Percentiles rank a stretch among this genome's conserved stretches.
These are phyloP conservation scores for Muscina levida DNA, from an alignment of 2,888 invertebrate genomes.

Conservation along the genomic window DNA sequence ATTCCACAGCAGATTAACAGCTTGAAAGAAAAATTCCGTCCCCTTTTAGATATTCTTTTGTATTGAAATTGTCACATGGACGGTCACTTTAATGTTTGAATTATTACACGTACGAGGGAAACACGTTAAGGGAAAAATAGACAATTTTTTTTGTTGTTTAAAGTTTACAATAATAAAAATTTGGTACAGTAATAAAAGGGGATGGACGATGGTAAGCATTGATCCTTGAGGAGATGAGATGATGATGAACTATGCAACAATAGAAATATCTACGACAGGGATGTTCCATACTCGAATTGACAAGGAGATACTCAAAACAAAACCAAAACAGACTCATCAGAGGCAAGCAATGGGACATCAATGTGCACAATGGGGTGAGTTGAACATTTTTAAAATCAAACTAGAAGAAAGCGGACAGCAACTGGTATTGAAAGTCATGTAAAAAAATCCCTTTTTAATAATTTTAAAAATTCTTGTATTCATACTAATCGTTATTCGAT, in stretches of 20 bases:
- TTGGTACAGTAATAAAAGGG: conserved; percentile 22
- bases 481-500: no score
- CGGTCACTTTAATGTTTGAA: conserved; percentile 78
- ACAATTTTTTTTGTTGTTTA: conserved; percentile 43
- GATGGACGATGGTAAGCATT: conserved; percentile 23
- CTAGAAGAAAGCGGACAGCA: no score
- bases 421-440: no score
- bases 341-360: background rate
- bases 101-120: conserved; percentile 73
- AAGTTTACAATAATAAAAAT: conserved; percentile 52
- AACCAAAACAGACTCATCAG: conserved; percentile 10
- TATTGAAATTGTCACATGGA: conserved; percentile 77
- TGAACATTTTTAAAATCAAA: no score
- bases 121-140: no score
- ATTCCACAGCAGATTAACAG: conserved; percentile 32
- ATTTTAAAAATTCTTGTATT: no score
- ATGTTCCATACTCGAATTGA: conserved; percentile 40
- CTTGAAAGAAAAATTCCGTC: conserved; percentile 27
- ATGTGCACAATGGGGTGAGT: background rate
- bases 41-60: conserved; percentile 67
- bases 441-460: no score
- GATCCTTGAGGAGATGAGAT: no score
- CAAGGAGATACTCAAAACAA: conserved; percentile 29
- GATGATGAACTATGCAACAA: background rate
- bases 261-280: conserved; percentile 43